These are phyloP conservation scores for Nemopilema nomurai DNA, from an alignment of 30 jellyfish, hydroid and myxozoan genomes.

Conservation along the genomic window DNA sequence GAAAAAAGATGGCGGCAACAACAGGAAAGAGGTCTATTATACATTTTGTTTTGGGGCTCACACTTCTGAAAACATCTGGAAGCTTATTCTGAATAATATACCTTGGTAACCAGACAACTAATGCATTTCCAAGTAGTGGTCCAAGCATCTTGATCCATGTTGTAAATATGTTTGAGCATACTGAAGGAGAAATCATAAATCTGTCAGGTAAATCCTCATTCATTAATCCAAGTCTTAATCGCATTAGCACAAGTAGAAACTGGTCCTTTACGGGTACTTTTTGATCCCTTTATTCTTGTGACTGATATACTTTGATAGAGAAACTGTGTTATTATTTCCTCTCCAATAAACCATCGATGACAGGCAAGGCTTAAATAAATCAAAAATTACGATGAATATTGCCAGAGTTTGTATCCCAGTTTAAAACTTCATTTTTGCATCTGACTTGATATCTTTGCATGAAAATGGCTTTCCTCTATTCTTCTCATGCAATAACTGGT, in stretches of 20 bases:
- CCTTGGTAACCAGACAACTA: slow-evolving; percentile 53
- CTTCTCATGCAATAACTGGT: too few relatives aligned
- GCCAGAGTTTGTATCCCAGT: too few relatives aligned
- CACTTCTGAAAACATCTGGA: slow-evolving; percentile 16
- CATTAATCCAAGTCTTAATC: slow-evolving; percentile 55
- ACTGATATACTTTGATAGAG: not conserved
- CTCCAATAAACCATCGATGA: too few relatives aligned
- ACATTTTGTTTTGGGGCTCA: slow-evolving; percentile 4
- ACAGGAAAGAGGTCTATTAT: slow-evolving; percentile 24
- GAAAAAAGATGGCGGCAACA: slow-evolving; percentile 1
- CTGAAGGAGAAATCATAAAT: slow-evolving; percentile 32
- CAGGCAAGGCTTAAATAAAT: too few relatives aligned
- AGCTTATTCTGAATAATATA: slow-evolving; percentile 8
- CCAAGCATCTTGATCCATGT: slow-evolving; percentile 37
- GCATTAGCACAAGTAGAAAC: slow-evolving; percentile 42
- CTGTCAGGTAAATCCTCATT: slow-evolving; percentile 52
- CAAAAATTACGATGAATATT: too few relatives aligned
- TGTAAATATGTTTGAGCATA: slow-evolving; percentile 42
- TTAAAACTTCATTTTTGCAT: too few relatives aligned
- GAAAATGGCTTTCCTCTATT: too few relatives aligned
- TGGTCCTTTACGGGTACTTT: slow-evolving; percentile 9
- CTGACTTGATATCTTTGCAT: too few relatives aligned
- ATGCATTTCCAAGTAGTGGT: slow-evolving; percentile 45
- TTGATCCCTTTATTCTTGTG: not conserved
- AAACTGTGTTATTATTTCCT: too few relatives aligned